These are phyloP conservation scores for Psittacula echo DNA, from an alignment of 2,797 vertebrate species.

Conservation along the genomic window DNA sequence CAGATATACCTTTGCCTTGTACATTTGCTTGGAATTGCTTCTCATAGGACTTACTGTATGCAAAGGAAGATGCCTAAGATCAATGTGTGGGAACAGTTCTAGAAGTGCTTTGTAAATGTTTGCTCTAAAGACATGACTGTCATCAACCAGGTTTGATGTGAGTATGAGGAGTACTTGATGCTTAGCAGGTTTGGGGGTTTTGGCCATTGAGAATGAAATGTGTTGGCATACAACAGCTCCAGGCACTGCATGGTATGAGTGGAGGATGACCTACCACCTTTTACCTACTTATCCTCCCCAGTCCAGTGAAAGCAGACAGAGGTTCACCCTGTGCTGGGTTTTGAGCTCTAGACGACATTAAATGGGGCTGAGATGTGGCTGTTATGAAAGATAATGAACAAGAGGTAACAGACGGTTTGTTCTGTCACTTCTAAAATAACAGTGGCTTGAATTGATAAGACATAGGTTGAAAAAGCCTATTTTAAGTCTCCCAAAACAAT, in stretches of 20 bases:
- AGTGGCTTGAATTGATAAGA: neutral
- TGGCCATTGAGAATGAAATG: neutral
- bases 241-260: neutral
- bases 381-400: neutral
- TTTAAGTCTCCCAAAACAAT: neutral
- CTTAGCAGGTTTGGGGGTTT: neutral
- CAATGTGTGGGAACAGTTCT: neutral
- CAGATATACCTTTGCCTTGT: neutral
- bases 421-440: neutral
- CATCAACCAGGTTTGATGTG: rapidly evolving
- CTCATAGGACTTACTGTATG: neutral
- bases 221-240: no score
- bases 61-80: neutral
- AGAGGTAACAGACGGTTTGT: neutral
- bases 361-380: neutral
- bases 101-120: neutral
- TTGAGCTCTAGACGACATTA: neutral
- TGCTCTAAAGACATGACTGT: neutral
- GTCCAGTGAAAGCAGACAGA: neutral
- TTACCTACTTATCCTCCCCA: neutral
- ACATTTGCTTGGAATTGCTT: neutral
- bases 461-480: neutral
- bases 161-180: rapidly evolving
- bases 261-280: no score
- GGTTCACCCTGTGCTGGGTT: neutral